Base-by-base conservation (phyloP, 2,797 vertebrate species). In the Sylvilagus floridanus region DNA sequence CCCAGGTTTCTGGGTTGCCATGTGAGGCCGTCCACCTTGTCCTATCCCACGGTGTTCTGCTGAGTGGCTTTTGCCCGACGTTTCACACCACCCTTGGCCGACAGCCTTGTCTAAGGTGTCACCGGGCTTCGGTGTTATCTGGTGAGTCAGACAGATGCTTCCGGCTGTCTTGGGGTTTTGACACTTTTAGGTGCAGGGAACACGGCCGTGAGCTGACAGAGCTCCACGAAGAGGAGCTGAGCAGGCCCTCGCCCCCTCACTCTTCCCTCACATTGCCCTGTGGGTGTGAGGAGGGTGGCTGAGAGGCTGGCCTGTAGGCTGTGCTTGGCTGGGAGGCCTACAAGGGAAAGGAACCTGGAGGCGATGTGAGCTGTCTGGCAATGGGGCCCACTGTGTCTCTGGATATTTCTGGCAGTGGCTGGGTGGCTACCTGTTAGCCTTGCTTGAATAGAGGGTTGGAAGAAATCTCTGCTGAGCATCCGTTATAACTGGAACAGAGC, bases 11-110 rank as follows among this genome's bases (percentile, higher is more conserved):
- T 32, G 54, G 79, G 62, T 30, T 32, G 21, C 26, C 47, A 35
- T 81, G 71, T 37, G 77, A 82, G 83, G 62, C 30, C 54, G 62
- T 50, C n/a, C 54, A 60, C 47, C 26, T 72, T 85, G 69, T 50
- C 19, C 13, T 9, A 14, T 72, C 26, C 32, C 4, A 1, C 47
- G 3, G 11, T 57, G 26, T 63, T 54, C 54, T 54, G 0, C 14
- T 22, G 71, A 50, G 22, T 10, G 79, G 57, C 77, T 72, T 10
- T 19, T 7, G 12, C 5, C 60, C 10, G 0, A 68, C 28, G 9
- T 50, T 75, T 65, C 22, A n/a, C 28, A 35, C 22, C 57, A 63
- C 21, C 69, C 22, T 22, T 52, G 78, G 86, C 83, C 37, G 32
- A 37, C 30, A 82, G 60, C 21, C 52, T 62, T 1, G 8, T 35